Conservation (phyloP, 2,113 vertebrate genomes). For the Taurulus bubalis region DNA sequence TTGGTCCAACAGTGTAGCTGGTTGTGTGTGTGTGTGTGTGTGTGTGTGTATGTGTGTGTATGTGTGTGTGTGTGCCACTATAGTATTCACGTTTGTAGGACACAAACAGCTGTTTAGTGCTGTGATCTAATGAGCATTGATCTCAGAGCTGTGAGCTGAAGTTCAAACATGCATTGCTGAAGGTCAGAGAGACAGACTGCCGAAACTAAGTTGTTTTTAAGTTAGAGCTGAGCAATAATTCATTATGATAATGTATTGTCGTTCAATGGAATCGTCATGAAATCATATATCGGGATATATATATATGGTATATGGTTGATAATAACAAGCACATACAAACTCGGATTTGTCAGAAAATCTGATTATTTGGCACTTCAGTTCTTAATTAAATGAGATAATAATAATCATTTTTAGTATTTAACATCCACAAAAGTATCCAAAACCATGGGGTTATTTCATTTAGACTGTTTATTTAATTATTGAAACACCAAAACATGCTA, state of each 20-base stretch:
- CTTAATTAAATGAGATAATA: neutral
- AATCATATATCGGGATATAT: neutral
- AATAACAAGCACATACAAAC: neutral
- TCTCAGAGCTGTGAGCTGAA: conserved; percentile 23
- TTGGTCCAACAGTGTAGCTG: too few relatives aligned
- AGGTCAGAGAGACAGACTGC: conserved; percentile 8
- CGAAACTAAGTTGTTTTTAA: neutral
- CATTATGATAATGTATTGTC: neutral
- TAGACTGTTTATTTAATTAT: neutral
- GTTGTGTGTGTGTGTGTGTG: neutral
- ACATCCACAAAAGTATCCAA: neutral
- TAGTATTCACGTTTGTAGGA: conserved; percentile 8
- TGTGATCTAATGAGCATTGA: conserved; percentile 42
- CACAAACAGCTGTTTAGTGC: conserved; percentile 13
- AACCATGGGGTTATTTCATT: neutral
- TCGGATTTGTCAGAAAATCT: neutral
- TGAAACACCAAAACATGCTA: neutral
- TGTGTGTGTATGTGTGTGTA: neutral
- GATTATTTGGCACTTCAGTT: neutral
- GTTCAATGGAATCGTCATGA: neutral
- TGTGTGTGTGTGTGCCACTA: neutral
- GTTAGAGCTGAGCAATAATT: neutral
- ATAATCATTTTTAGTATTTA: neutral
- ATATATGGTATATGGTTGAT: neutral
- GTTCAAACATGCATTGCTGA: conserved; percentile 8